Percentiles rank a stretch among this genome's conserved stretches.
Evolutionary conservation across 2,113 vertebrate species (phyloP).

Genomic region (Potamarius usumacintae): DNA sequence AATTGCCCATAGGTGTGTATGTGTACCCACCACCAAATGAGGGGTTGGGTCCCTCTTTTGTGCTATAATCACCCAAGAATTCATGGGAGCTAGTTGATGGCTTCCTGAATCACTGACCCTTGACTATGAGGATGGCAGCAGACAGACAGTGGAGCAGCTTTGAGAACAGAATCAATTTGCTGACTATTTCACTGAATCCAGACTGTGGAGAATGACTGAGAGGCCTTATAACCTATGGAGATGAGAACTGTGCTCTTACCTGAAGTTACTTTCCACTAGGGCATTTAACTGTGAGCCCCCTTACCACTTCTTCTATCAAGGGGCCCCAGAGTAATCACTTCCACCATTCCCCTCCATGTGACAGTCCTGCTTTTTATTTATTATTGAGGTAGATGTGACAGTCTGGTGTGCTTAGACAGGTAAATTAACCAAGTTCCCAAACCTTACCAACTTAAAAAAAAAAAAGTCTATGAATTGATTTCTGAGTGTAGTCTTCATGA

Average conservation of each 20-base stretch:
- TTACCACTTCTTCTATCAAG: neutral
- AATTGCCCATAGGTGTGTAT: too few relatives aligned
- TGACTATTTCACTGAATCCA: neutral
- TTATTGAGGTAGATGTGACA: neutral
- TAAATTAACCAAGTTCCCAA: neutral
- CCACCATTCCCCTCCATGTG: neutral
- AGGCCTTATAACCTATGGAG: neutral
- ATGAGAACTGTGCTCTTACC: neutral
- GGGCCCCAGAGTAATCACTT: neutral
- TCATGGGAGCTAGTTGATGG: too few relatives aligned
- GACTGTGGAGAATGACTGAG: neutral
- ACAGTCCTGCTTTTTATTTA: neutral
- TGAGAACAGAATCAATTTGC: neutral
- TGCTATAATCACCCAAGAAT: too few relatives aligned
- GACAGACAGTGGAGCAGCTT: neutral
- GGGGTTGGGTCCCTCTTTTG: too few relatives aligned
- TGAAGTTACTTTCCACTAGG: neutral
- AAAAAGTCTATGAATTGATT: neutral
- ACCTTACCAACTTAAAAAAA: neutral
- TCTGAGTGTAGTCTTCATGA: neutral
- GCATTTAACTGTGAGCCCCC: neutral
- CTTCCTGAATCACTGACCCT: too few relatives aligned
- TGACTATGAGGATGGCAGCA: too few relatives aligned
- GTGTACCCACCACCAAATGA: too few relatives aligned
- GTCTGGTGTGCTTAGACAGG: neutral